Evolutionary conservation across 2,888 invertebrate genomes (phyloP), one percentile per base, ranked within the genome.

Genomic region (Rhaphigaster nebulosa): DNA sequence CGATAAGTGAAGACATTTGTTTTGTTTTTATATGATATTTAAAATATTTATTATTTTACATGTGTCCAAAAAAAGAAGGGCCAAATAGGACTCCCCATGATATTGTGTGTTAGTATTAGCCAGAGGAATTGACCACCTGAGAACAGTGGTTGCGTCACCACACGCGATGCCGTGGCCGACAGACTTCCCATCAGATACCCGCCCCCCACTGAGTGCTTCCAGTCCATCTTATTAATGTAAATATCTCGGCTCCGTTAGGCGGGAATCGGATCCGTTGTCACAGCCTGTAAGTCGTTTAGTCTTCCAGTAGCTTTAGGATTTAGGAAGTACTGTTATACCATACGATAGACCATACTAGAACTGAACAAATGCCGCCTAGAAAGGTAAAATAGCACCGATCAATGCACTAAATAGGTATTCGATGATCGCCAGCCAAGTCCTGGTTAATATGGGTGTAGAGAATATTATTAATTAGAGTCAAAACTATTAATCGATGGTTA

Each of bases 121-220:
- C 2, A 13, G 80, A 80, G 41, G 80, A 80, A 84, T 84, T 41
- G 84, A 84, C 45, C 45, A 84, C 15, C 84, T 26, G 84, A 50
- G 45, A 84, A 29, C 26, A 26, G 45, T 5, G 84, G 45, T 41
- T 45, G 84, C 45, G 84, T 45, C 84, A 84, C 45, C n/a, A 84
- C 84, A 84, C 84, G 84, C 84, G 84, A 84, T 84, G 84, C 84
- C 84, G 84, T 84, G 84, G n/a, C 1, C 34, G 80, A 84, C 76
- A 23, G 80, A 45, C 80, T 20, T 13, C 13, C 45, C 26, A 84
- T 84, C 84, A 84, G 84, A 84, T 84, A 84, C n/a, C n/a, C 26
- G 15, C 45, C 45, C 70, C 70, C 70, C 70, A 10, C 70, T 76
- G 70, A 76, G 70, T 76, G 70, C 70, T 23, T 38, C 34, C 38